Conservation (phyloP, 2,888 invertebrate species). For the Eledona agricola region DNA sequence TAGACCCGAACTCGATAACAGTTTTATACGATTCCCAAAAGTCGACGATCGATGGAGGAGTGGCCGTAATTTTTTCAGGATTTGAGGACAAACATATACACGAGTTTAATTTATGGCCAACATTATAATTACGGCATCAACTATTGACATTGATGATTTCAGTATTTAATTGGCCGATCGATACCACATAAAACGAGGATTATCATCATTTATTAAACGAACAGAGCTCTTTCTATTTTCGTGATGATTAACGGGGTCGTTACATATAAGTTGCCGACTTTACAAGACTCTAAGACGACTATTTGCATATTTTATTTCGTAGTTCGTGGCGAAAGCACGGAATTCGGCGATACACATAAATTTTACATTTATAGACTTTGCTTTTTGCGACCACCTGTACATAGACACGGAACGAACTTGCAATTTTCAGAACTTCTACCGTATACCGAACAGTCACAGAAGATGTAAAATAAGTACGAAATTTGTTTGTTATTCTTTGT, state of each 20-base stretch:
- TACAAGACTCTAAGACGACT: slow-evolving; percentile 32
- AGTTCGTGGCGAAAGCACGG: slow-evolving; percentile 40
- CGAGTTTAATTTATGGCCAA: slow-evolving; percentile 25
- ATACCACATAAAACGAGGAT: slow-evolving; percentile 24
- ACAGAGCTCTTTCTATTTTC: slow-evolving; percentile 32
- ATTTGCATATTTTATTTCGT: slow-evolving; percentile 37
- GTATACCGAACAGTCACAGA: no score
- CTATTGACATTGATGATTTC: slow-evolving; percentile 33
- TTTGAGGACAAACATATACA: slow-evolving; percentile 14
- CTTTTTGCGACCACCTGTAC: neutral
- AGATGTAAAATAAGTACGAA: no score
- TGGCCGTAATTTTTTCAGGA: neutral
- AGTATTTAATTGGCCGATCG: slow-evolving; percentile 31
- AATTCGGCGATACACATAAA: slow-evolving; percentile 47
- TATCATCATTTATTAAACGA: slow-evolving; percentile 32
- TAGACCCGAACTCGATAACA: slow-evolving; percentile 23
- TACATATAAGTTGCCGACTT: slow-evolving; percentile 32
- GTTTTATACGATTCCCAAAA: slow-evolving; percentile 22
- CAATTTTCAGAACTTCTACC: no score
- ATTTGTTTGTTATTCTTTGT: no score
- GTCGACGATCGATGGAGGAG: slow-evolving; percentile 15
- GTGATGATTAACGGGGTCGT: slow-evolving; percentile 34
- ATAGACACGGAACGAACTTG: no score
- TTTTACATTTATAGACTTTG: slow-evolving; percentile 42
- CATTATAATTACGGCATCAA: slow-evolving; percentile 28